These are phyloP conservation scores for Leptinotarsa rubiginosa DNA, from an alignment of 2,888 invertebrate genomes.

Conservation along the genomic window DNA sequence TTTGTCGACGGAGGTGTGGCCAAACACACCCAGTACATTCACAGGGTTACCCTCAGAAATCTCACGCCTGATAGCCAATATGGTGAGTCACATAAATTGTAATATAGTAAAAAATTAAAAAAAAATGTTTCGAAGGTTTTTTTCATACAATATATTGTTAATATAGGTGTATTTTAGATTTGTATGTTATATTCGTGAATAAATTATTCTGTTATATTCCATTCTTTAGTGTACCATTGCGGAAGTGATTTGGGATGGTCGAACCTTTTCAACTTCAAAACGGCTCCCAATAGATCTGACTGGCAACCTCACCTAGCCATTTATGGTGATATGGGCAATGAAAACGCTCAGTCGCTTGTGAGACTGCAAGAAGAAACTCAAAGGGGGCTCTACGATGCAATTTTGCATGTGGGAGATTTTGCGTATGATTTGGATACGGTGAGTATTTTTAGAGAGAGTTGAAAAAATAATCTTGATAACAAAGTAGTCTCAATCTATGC, in stretches of 20 bases:
- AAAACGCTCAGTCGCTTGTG: constrained; percentile 88
- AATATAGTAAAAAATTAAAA: not conserved
- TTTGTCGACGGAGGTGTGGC: constrained; percentile 82
- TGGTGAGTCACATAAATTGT: constrained; percentile 63
- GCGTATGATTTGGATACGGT: constrained; percentile 91
- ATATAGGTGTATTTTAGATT: no score
- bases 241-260: constrained; percentile 89
- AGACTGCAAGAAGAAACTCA: constrained; percentile 88
- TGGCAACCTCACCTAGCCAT: constrained; percentile 88
- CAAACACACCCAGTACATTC: constrained; percentile 79
- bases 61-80: constrained; percentile 75
- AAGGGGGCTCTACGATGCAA: constrained; percentile 82
- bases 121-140: not conserved
- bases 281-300: constrained; percentile 73
- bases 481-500: no score
- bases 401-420: constrained; percentile 94
- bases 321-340: constrained; percentile 95
- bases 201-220: constrained; percentile 1
- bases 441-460: constrained; percentile 45
- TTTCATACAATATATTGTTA: no score
- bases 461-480: no score
- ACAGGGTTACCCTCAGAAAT: constrained; percentile 75
- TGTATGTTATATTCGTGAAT: no score
- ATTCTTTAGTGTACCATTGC: constrained; percentile 79
- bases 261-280: constrained; percentile 79